A percentile compares a stretch with the other conserved stretches of the same genome.
These are phyloP conservation scores for Pogonophryne albipinna DNA, from an alignment of 2,797 vertebrate genomes.

Conservation along the genomic window DNA sequence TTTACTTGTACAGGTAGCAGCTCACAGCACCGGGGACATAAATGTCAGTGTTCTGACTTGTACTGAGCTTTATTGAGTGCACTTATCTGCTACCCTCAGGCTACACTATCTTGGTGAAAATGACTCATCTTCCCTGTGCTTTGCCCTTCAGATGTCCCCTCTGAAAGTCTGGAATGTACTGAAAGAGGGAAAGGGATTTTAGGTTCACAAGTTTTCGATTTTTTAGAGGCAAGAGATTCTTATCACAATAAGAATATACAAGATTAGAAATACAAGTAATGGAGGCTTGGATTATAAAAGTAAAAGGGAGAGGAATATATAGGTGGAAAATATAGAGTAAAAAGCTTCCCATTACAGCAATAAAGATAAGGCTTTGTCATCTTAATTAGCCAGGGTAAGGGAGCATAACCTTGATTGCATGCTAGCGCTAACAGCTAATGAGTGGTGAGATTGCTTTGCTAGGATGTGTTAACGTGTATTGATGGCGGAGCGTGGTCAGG, in stretches of 20 bases:
- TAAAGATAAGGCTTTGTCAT: slow-evolving; percentile 46
- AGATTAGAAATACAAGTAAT: slow-evolving; percentile 11
- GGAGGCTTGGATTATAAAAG: background rate
- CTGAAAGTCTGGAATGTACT: slow-evolving; percentile 41
- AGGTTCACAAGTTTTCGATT: background rate
- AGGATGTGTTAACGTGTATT: slow-evolving; percentile 12
- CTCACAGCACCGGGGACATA: slow-evolving; percentile 55
- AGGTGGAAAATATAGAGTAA: slow-evolving; percentile 2
- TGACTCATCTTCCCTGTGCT: slow-evolving; percentile 51
- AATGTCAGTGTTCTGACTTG: slow-evolving; percentile 68
- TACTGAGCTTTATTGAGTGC: slow-evolving; percentile 62
- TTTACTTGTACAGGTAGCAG: slow-evolving; percentile 58
- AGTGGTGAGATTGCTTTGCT: slow-evolving; percentile 48
- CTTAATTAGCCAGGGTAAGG: slow-evolving; percentile 57
- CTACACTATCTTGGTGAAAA: slow-evolving; percentile 54
- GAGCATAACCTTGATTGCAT: slow-evolving; percentile 65
- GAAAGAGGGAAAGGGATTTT: slow-evolving; percentile 16
- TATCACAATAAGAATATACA: background rate
- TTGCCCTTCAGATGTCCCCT: slow-evolving; percentile 61
- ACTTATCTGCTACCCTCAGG: slow-evolving; percentile 69
- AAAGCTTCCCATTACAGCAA: slow-evolving; percentile 29
- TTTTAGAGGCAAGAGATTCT: too few species aligned
- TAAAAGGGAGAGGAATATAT: background rate
- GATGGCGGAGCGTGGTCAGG: background rate
- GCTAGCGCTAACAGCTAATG: slow-evolving; percentile 38